Evolutionary conservation across 1,140 invertebrate species (phyloP).

Genomic region (Drosophila burlai): DNA sequence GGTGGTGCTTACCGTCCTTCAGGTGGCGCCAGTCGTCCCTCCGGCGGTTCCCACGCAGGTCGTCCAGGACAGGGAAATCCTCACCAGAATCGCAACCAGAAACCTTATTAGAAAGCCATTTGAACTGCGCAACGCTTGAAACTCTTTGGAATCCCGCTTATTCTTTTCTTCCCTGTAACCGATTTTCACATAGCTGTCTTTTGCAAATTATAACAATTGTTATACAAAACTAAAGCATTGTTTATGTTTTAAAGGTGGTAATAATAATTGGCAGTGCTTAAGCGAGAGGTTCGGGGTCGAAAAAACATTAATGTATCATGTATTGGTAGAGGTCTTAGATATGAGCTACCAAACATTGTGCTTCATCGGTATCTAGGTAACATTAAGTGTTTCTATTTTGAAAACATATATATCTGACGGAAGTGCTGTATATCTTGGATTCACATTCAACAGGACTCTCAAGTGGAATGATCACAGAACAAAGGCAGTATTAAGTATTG

Average conservation of each 20-base stretch:
- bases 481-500: too few relatives aligned
- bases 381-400: too few relatives aligned
- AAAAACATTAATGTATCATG: too few relatives aligned
- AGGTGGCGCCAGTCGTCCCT: constrained; percentile 1
- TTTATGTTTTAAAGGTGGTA: neutral
- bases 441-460: too few relatives aligned
- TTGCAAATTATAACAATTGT: constrained; percentile 33
- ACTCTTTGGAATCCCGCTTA: neutral
- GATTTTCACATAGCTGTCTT: neutral
- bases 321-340: too few relatives aligned
- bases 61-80: constrained; percentile 17
- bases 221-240: constrained; percentile 14
- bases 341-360: too few relatives aligned
- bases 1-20: constrained; percentile 1
- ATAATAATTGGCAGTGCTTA: too few relatives aligned
- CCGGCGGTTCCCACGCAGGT: constrained; percentile 5
- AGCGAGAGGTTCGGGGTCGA: neutral
- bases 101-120: constrained; percentile 10
- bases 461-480: too few relatives aligned
- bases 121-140: neutral
- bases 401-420: too few relatives aligned
- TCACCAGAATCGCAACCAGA: constrained; percentile 13
- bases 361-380: neutral
- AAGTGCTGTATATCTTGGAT: too few relatives aligned
- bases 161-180: neutral